Evolutionary conservation across 2,113 vertebrate genomes (phyloP).

Genomic region (Macaca fascicularis): T2T-MFA8v1.1 NC_088379.1:25245501-25246000

Average conservation of each 20-base stretch:
- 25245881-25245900: neutral
- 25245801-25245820: neutral
- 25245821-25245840: neutral
- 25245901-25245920: neutral
- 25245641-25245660: neutral
- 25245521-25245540: neutral
- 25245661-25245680: neutral
- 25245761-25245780: neutral
- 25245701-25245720: neutral
- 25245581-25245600: neutral
- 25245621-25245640: neutral
- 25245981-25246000: neutral
- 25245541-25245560: neutral
- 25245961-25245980: neutral
- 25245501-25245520: neutral
- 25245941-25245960: neutral
- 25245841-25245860: neutral
- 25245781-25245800: neutral
- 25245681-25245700: neutral
- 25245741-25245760: neutral
- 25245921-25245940: neutral
- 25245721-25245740: neutral
- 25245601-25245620: neutral
- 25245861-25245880: neutral
- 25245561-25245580: neutral